Percentiles rank a stretch among this genome's conserved stretches.
phyloP scores from a whole-genome alignment of 2,113 vertebrate genomes.

The Thomomys bottae region DNA sequence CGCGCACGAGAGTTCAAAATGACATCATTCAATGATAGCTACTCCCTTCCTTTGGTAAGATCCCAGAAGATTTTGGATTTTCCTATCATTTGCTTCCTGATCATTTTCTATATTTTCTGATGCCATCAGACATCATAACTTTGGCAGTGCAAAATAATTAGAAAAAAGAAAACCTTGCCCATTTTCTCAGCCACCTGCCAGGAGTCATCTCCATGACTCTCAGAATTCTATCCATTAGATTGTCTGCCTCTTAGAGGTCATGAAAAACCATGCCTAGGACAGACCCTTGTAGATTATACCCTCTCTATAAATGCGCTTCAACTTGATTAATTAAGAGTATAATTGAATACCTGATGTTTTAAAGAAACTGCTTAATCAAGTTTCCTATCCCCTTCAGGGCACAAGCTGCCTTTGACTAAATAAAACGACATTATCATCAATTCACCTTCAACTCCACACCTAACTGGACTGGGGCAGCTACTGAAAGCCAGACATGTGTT shows the following conservation, averaged over 20 bases:
- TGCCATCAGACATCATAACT: not conserved
- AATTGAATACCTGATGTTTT: not conserved
- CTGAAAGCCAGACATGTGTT: not conserved
- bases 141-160: not conserved
- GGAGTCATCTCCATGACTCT: not conserved
- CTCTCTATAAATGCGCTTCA: not conserved
- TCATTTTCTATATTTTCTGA: not conserved
- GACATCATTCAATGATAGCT: not conserved
- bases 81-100: not conserved
- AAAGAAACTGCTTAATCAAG: not conserved
- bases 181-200: not conserved
- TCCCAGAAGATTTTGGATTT: not conserved
- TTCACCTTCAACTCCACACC: not conserved
- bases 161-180: not conserved
- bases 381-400: not conserved
- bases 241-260: not conserved
- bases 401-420: not conserved
- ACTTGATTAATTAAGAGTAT: not conserved
- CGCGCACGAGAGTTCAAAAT: not conserved
- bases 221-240: not conserved
- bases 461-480: not conserved
- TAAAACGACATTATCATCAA: not conserved
- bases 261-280: not conserved
- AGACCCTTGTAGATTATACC: not conserved
- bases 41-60: not conserved